phyloP scores from a whole-genome alignment of 2,888 invertebrate genomes.

The Agriopis leucophaearia region DNA sequence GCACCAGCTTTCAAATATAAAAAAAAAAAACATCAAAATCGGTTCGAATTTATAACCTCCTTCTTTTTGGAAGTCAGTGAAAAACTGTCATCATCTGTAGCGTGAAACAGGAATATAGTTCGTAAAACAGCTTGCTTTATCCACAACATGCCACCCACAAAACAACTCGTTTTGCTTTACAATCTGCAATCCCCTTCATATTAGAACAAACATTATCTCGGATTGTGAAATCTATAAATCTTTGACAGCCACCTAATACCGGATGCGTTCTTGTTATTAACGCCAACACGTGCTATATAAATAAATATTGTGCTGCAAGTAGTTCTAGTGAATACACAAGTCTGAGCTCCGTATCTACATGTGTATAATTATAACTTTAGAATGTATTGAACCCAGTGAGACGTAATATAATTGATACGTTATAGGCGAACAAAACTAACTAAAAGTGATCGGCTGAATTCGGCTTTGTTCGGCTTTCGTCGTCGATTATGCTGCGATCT shows the following conservation, averaged over 20 bases:
- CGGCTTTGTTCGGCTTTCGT: too few species aligned
- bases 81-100: neutral
- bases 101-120: neutral
- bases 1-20: too few species aligned
- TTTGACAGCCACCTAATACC: constrained; percentile 52
- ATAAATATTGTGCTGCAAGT: constrained; percentile 27
- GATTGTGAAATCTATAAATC: constrained; percentile 56
- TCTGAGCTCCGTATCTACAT: constrained; percentile 18
- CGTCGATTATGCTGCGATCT: too few species aligned
- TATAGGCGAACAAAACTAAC: too few species aligned
- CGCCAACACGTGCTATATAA: constrained; percentile 39
- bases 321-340: constrained; percentile 25
- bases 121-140: neutral
- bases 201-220: constrained; percentile 23
- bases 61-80: too few species aligned
- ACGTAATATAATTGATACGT: too few species aligned
- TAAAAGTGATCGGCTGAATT: too few species aligned
- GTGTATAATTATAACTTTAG: constrained; percentile 18
- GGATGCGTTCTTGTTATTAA: constrained; percentile 53
- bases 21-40: too few species aligned
- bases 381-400: neutral
- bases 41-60: too few species aligned
- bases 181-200: constrained; percentile 1
- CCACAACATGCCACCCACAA: constrained; percentile 11
- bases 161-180: constrained; percentile 11